phyloP scores from a whole-genome alignment of 2,888 invertebrate species.

The Orthonychiurus folsomi region DNA sequence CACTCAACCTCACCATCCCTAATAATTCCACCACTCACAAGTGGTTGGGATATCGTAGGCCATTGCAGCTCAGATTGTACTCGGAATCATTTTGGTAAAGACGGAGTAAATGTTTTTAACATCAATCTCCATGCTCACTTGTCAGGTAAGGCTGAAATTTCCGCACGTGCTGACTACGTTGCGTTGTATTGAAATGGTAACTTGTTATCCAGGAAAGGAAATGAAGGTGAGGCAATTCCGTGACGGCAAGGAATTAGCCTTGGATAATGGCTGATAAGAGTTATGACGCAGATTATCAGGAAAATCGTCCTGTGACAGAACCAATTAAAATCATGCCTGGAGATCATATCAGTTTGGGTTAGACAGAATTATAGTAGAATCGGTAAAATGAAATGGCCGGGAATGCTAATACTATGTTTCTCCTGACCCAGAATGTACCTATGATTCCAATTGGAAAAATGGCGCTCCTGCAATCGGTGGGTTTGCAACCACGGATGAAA shows the following conservation, averaged over 20 bases:
- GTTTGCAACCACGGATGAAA: neutral
- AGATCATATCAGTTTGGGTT: neutral
- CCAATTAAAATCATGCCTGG: neutral
- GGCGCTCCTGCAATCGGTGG: neutral
- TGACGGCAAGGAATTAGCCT: neutral
- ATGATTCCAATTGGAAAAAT: neutral
- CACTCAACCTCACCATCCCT: constrained; percentile 2
- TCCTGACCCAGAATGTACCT: neutral
- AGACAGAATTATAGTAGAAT: neutral
- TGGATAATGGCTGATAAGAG: neutral
- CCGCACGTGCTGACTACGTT: too few relatives aligned
- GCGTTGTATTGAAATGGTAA: too few relatives aligned
- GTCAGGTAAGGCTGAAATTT: neutral
- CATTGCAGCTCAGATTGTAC: constrained; percentile 13
- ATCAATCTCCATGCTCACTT: neutral
- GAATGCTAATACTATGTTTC: neutral
- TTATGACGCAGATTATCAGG: constrained; percentile 1
- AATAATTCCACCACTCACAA: constrained; percentile 13
- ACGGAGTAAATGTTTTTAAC: constrained; percentile 8
- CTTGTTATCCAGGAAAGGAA: neutral
- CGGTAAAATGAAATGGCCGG: neutral
- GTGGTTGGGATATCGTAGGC: constrained; percentile 7
- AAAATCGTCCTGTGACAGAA: neutral
- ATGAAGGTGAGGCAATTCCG: constrained; percentile 5
- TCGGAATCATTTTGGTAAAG: neutral